phyloP scores from a whole-genome alignment of 2,888 invertebrate species.

The Notocelia uddmanniana region DNA sequence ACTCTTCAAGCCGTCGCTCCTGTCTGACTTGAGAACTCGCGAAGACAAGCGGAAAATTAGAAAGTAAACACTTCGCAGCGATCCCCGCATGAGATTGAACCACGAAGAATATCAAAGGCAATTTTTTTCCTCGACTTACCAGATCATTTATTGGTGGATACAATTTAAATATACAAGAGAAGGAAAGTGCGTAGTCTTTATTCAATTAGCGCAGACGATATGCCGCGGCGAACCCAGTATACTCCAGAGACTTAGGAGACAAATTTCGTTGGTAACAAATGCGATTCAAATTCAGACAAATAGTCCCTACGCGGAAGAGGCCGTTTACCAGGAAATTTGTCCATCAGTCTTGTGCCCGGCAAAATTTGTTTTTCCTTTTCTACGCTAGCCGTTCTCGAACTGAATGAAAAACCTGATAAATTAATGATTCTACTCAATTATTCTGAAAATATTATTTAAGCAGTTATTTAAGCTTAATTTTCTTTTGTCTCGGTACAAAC shows the following conservation, averaged over 20 bases:
- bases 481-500: background rate
- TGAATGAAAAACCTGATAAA: slow-evolving; percentile 45
- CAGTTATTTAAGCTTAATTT: too few species aligned
- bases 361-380: slow-evolving; percentile 76
- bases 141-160: slow-evolving; percentile 35
- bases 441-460: slow-evolving; percentile 8
- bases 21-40: slow-evolving; percentile 69
- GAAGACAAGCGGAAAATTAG: slow-evolving; percentile 84
- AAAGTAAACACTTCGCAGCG: slow-evolving; percentile 75
- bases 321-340: slow-evolving; percentile 84
- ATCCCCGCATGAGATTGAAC: slow-evolving; percentile 62
- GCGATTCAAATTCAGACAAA: slow-evolving; percentile 85
- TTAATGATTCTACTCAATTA: slow-evolving; percentile 42
- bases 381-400: slow-evolving; percentile 60
- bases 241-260: slow-evolving; percentile 80
- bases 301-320: slow-evolving; percentile 82
- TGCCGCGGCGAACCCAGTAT: slow-evolving; percentile 68
- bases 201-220: slow-evolving; percentile 80
- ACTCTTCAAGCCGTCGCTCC: slow-evolving; percentile 63
- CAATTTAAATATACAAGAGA: slow-evolving; percentile 36
- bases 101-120: slow-evolving; percentile 53
- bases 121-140: slow-evolving; percentile 36
- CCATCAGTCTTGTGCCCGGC: slow-evolving; percentile 80
- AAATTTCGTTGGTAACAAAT: slow-evolving; percentile 83
- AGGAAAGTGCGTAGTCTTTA: slow-evolving; percentile 62